Evolutionary conservation across 2,888 invertebrate genomes (phyloP).

Genomic region (Sycophila texana): DNA sequence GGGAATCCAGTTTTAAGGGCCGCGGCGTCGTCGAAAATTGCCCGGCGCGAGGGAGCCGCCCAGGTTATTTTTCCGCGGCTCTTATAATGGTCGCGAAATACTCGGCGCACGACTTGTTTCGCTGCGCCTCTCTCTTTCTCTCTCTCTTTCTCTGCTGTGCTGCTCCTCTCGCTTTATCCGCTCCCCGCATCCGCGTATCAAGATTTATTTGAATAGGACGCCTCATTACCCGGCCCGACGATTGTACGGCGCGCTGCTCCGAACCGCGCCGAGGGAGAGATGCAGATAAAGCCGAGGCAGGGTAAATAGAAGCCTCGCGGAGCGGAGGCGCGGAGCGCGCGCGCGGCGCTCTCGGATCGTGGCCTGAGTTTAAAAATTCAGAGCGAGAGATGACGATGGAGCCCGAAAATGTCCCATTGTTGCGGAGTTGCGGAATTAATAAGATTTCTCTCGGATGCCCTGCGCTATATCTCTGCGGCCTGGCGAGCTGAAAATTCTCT

Average conservation of each 20-base stretch:
- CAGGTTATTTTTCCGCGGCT: constrained; percentile 55
- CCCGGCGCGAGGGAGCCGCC: constrained; percentile 51
- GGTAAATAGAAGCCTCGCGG: constrained; percentile 30
- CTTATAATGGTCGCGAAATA: constrained; percentile 71
- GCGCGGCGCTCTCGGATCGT: background rate
- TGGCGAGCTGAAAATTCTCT: no score
- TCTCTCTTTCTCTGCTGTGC: background rate
- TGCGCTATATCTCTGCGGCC: no score
- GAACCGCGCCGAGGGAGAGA: constrained; percentile 40
- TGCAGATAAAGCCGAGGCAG: constrained; percentile 22
- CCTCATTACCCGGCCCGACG: constrained; percentile 70
- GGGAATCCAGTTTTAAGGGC: constrained; percentile 60
- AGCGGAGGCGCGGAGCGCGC: background rate
- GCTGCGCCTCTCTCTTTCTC: background rate
- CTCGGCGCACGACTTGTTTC: constrained; percentile 56
- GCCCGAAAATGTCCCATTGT: no score
- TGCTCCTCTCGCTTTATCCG: constrained; percentile 29
- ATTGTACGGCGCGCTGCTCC: constrained; percentile 50
- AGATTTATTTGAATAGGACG: constrained; percentile 74
- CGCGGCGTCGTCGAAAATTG: background rate
- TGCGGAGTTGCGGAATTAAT: no score
- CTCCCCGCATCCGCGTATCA: constrained; percentile 65
- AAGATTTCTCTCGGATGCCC: no score
- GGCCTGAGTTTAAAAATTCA: no score
- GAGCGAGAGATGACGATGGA: no score